Conservation (phyloP, 1,140 invertebrate genomes). For the Pseudomyrmex pallidus region DNA sequence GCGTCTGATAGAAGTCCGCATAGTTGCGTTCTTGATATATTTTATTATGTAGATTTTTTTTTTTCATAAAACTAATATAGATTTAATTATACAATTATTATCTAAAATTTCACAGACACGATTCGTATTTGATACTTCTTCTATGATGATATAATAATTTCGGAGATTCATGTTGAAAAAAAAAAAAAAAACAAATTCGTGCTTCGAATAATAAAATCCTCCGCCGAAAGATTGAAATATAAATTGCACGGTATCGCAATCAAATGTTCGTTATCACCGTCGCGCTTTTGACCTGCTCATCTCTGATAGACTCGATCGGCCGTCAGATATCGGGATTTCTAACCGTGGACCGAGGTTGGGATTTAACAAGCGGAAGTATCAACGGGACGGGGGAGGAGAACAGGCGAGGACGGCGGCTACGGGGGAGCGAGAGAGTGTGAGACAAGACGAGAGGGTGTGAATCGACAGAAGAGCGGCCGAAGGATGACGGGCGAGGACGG, state of each 20-base stretch:
- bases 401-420: conserved; percentile 68
- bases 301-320: conserved; percentile 57
- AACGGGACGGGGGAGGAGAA: conserved; percentile 52
- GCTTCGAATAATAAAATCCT: not conserved
- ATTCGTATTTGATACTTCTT: not conserved
- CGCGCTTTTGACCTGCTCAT: conserved; percentile 31
- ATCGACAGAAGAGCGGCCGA: conserved; percentile 68
- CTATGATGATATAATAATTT: no score
- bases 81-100: not conserved
- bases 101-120: not conserved
- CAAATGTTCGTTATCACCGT: conserved; percentile 15
- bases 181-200: not conserved
- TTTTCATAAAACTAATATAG: not conserved
- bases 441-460: conserved; percentile 69
- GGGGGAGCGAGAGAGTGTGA: conserved; percentile 74
- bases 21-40: not conserved
- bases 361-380: conserved; percentile 67
- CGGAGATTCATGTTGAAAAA: not conserved
- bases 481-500: conserved; percentile 83
- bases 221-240: not conserved
- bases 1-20: conserved; percentile 3
- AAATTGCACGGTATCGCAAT: conserved; percentile 5
- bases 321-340: conserved; percentile 71
- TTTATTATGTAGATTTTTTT: not conserved
- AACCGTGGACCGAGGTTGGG: conserved; percentile 62